A percentile compares a stretch with the other conserved stretches of the same genome.
These are phyloP conservation scores for Coenobita brevimanus DNA, from an alignment of 1,140 invertebrate species.

Conservation along the genomic window DNA sequence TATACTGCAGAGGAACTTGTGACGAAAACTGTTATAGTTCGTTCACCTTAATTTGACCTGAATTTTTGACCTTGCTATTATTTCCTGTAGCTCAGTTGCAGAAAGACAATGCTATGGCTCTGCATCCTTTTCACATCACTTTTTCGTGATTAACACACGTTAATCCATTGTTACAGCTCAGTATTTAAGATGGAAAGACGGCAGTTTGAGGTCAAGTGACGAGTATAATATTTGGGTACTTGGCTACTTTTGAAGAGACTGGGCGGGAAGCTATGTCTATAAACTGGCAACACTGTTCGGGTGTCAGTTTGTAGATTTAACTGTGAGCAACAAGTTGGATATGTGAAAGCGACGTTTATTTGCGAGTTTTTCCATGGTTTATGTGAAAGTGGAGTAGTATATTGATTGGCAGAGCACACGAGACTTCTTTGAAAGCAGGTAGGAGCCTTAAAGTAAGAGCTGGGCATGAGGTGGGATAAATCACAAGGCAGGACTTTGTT, in stretches of 20 bases:
- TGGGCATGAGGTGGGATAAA: neutral
- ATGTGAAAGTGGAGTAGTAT: neutral
- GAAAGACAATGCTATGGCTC: too few relatives aligned
- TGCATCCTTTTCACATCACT: too few relatives aligned
- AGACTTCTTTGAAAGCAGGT: constrained; percentile 16
- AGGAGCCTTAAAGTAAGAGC: neutral
- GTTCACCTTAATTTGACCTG: too few relatives aligned
- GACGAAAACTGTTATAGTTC: too few relatives aligned
- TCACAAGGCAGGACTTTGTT: constrained; percentile 40
- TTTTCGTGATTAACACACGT: too few relatives aligned
- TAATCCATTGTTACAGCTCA: too few relatives aligned
- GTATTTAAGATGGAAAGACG: too few relatives aligned
- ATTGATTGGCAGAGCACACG: constrained; percentile 4
- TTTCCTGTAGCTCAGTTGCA: too few relatives aligned
- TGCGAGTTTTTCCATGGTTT: neutral
- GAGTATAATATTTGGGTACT: too few relatives aligned
- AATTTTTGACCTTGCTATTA: too few relatives aligned
- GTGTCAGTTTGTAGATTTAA: constrained; percentile 53
- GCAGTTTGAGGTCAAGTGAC: too few relatives aligned
- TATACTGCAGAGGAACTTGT: too few relatives aligned
- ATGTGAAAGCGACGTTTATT: constrained; percentile 36
- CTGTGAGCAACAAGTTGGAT: constrained; percentile 50
- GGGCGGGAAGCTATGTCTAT: neutral
- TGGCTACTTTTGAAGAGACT: neutral
- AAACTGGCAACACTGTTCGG: neutral